Conservation (phyloP, 64 coral and sea anemone genomes). For the Stichodactyla helianthus region DNA sequence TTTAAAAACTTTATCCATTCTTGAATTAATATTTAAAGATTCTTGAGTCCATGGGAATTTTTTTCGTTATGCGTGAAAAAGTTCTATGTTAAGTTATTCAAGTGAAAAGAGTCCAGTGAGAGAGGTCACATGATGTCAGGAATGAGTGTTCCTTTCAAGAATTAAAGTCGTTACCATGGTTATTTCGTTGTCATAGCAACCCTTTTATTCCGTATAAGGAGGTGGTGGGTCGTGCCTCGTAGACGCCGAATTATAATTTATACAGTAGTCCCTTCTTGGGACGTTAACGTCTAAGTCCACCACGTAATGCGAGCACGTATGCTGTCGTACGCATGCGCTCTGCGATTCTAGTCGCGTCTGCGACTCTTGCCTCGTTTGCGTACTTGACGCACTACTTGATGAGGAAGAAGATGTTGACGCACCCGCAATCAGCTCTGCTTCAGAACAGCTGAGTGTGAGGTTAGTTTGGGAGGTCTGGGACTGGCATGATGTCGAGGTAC, state of each 20-base stretch:
- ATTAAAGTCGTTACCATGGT: neutral
- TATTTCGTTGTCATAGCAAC: neutral
- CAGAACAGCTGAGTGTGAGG: slow-evolving; percentile 40
- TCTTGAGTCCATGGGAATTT: too few relatives aligned
- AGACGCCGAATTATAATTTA: slow-evolving; percentile 60
- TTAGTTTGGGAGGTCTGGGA: slow-evolving; percentile 86
- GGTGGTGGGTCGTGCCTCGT: slow-evolving; percentile 74
- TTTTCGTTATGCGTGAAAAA: too few relatives aligned
- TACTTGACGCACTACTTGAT: neutral
- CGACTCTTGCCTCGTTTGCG: slow-evolving; percentile 25
- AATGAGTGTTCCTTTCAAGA: neutral
- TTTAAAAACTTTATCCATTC: too few relatives aligned
- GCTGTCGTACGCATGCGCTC: slow-evolving; percentile 36
- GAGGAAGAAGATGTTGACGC: neutral
- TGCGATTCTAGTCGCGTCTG: slow-evolving; percentile 38
- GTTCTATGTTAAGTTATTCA: too few relatives aligned
- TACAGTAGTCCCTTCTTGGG: slow-evolving; percentile 69
- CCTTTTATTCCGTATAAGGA: slow-evolving; percentile 61
- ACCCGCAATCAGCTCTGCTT: slow-evolving; percentile 8
- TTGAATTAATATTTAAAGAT: too few relatives aligned
- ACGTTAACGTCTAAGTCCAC: slow-evolving; percentile 66
- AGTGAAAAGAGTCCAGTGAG: too few relatives aligned
- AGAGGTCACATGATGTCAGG: too few relatives aligned
- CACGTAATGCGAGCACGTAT: slow-evolving; percentile 71
- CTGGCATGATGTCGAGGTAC: slow-evolving; percentile 63